Evolutionary conservation across 2,113 vertebrate genomes (phyloP).

Genomic region (Cyphotilapia sp.): DNA sequence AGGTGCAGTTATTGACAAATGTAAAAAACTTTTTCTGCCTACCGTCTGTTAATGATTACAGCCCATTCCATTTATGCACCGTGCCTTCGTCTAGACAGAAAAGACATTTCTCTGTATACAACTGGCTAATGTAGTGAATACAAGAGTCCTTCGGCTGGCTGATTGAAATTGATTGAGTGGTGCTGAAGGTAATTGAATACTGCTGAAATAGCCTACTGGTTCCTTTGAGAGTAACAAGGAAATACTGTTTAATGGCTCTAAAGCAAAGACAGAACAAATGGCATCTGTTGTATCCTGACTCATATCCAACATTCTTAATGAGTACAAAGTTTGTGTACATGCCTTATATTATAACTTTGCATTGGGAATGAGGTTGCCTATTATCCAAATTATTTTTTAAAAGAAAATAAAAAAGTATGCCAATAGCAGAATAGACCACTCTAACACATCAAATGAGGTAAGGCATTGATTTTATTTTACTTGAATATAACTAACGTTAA

Average conservation of each 20-base stretch:
- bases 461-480: not conserved
- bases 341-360: not conserved
- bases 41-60: not conserved
- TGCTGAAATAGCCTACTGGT: not conserved
- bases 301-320: not conserved
- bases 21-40: not conserved
- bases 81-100: not conserved
- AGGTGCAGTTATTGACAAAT: not conserved
- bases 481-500: not conserved
- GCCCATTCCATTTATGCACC: not conserved
- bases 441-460: not conserved
- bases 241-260: not conserved
- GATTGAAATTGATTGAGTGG: slow-evolving; percentile 19
- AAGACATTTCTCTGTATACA: not conserved
- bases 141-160: not conserved
- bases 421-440: not conserved
- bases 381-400: not conserved
- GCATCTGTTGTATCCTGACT: not conserved
- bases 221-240: not conserved
- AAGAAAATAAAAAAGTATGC: not conserved
- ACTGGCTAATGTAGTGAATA: not conserved
- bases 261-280: not conserved
- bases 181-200: slow-evolving; percentile 6
- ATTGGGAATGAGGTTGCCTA: not conserved
- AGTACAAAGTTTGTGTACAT: not conserved